Evolutionary conservation across 2,888 invertebrate species (phyloP), one percentile per base, ranked within the genome.

Genomic region (Latheticus oryzae): DNA sequence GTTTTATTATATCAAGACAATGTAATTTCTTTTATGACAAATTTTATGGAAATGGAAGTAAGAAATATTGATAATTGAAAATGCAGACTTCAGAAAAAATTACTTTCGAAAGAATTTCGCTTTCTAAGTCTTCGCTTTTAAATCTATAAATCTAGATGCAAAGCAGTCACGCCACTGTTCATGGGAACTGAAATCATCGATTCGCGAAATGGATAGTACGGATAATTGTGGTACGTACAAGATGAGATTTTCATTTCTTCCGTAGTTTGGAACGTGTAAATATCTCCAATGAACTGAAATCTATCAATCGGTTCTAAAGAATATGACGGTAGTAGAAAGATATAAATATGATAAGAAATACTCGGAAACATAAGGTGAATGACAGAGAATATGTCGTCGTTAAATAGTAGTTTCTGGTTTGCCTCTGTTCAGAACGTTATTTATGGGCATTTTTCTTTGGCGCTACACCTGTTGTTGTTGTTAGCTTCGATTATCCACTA

Each of bases 301-400:
- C 28, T 42, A 26, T 15, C 28, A 42, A 42, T 42, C 26, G 42
- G 26, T 17, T 16, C 28, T 9, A 17, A 17, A 28, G 42, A 8
- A 32, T 32, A 45, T 45, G 45, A 45, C 45, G 21, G 45, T 45
- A 45, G 45, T 32, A 45, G 45, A 17, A 26, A 9, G 32, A 30
- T 32, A 30, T 45, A 30, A 30, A 19, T 45, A 19, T 45, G 45
- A 45, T 32, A 45, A 30, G 11, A 19, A 30, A 32, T 45, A n/a
- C n/a, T n/a, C n/a, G n/a, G n/a, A n/a, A n/a, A 33, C 30, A 51
- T 40, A n/a, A 51, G 12, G 32, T 12, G 21, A 30, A 21, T 51
- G 51, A 51, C 51, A 30, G 5, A 28, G 40, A 51, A 40, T 30
- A 17, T 28, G 19, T 8, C 24, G 37, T 11, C 28, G 37, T 28